phyloP scores from a whole-genome alignment of 2,797 vertebrate species.

The Leucoraja ocellata region DNA sequence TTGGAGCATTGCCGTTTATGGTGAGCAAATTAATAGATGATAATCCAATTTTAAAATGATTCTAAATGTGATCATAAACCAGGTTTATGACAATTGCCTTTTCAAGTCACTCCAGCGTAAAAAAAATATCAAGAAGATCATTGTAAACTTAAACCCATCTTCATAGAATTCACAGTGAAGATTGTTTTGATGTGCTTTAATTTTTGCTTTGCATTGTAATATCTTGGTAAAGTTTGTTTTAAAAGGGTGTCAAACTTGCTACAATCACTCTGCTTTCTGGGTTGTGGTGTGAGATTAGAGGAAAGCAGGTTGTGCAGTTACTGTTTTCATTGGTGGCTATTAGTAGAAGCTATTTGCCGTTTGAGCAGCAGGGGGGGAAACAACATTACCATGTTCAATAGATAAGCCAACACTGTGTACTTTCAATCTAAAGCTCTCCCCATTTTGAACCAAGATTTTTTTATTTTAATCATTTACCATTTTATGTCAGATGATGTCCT shows the following conservation, averaged over 20 bases:
- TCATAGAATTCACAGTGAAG: neutral
- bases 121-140: neutral
- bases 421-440: neutral
- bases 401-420: neutral
- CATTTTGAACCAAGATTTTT: neutral
- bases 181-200: neutral
- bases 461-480: neutral
- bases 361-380: neutral
- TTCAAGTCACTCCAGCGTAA: neutral
- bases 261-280: neutral
- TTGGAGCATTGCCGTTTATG: slow-evolving; percentile 82
- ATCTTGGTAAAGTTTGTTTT: neutral
- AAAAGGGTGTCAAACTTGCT: neutral
- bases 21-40: slow-evolving; percentile 60
- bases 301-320: neutral
- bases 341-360: too few species aligned
- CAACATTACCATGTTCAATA: neutral
- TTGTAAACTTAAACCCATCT: neutral
- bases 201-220: neutral
- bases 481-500: neutral
- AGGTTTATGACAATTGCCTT: neutral
- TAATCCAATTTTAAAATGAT: neutral
- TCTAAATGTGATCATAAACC: neutral
- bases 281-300: neutral
- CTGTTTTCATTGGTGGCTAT: neutral